These are phyloP conservation scores for rat (Rattus norvegicus) DNA, from an alignment of 2,113 vertebrate genomes.

Conservation along the genomic window DNA sequence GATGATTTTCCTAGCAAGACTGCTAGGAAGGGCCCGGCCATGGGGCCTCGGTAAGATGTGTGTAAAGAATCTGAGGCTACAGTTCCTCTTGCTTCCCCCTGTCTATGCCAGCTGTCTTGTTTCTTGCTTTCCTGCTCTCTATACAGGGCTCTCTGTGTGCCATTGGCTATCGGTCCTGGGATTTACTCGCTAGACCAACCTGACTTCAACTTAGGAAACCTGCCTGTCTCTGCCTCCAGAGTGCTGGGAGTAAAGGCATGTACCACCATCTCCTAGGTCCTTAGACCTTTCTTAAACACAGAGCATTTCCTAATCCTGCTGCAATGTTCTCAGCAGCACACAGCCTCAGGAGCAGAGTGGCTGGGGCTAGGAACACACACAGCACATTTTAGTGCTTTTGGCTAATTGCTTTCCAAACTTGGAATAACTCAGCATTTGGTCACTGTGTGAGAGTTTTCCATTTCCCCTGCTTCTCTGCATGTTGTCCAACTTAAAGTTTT, in stretches of 20 bases:
- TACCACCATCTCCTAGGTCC: background rate
- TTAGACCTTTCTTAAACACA: background rate
- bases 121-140: background rate
- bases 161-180: background rate
- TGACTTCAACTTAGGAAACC: background rate
- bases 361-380: background rate
- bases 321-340: background rate
- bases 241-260: background rate
- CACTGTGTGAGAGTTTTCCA: background rate
- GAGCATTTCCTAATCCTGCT: background rate
- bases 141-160: background rate
- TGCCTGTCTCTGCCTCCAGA: rapidly evolving
- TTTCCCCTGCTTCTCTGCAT: background rate
- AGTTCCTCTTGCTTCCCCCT: background rate
- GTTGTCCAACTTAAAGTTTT: background rate
- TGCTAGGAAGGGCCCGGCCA: background rate
- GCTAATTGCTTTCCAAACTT: background rate
- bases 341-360: background rate
- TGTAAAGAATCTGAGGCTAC: background rate
- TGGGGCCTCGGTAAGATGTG: background rate
- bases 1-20: background rate
- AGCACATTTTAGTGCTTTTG: background rate
- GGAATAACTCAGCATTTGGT: background rate
- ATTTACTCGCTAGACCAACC: background rate
- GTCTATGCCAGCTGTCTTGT: too few relatives aligned